These are phyloP conservation scores for Pachycephala philippinensis DNA, from an alignment of 2,113 vertebrate genomes.

Conservation along the genomic window DNA sequence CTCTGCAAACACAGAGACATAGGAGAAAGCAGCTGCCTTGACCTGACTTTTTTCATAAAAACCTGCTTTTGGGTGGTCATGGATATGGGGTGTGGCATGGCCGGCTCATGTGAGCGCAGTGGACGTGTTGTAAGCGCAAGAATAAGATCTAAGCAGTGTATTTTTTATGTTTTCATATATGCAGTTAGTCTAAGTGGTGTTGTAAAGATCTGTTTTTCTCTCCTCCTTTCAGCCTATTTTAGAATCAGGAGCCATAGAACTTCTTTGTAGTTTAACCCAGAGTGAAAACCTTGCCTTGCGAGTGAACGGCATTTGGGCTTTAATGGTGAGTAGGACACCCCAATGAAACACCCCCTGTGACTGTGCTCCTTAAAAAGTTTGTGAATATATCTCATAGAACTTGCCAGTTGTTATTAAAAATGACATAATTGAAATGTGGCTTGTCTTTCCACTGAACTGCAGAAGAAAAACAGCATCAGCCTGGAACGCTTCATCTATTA, in stretches of 20 bases:
- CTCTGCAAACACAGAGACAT: accelerated
- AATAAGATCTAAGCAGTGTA: not conserved
- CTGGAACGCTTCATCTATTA: not conserved
- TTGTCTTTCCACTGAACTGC: not conserved
- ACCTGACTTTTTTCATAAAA: not conserved
- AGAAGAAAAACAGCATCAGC: not conserved
- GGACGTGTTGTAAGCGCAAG: not conserved
- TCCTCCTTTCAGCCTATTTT: conserved; percentile 87
- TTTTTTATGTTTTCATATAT: not conserved
- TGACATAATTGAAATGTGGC: not conserved
- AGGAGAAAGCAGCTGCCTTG: not conserved
- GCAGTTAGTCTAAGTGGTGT: not conserved
- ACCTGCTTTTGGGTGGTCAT: not conserved
- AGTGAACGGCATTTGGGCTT: conserved; percentile 98
- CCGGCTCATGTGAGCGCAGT: not conserved
- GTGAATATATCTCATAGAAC: not conserved
- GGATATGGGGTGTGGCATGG: not conserved
- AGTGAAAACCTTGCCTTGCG: conserved; percentile 95
- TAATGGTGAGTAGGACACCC: conserved; percentile 84
- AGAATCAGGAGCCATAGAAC: conserved; percentile 96
- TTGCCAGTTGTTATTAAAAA: not conserved
- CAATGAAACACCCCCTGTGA: not conserved
- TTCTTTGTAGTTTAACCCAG: conserved; percentile 96
- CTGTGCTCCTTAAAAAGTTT: not conserved
- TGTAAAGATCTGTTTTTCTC: not conserved